These are phyloP conservation scores for Chloebia gouldiae DNA, from an alignment of 2,113 vertebrate genomes.

Conservation along the genomic window DNA sequence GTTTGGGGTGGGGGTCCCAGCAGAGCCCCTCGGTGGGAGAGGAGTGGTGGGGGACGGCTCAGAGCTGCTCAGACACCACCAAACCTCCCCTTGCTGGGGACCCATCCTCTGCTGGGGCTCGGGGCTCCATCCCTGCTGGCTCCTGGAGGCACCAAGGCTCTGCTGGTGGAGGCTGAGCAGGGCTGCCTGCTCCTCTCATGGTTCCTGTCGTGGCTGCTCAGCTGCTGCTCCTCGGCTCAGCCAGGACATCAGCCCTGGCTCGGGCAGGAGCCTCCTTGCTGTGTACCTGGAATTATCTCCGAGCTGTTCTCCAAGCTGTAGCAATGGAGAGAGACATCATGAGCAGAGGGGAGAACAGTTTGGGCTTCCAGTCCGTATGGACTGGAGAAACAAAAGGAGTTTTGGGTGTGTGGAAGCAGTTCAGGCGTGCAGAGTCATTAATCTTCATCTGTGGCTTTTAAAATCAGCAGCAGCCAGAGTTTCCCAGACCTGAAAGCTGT, in stretches of 20 bases:
- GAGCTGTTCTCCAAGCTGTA: neutral
- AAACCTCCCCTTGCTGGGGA: neutral
- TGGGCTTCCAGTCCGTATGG: neutral
- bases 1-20: neutral
- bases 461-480: constrained; percentile 6
- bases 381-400: neutral
- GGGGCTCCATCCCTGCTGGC: neutral
- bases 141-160: neutral
- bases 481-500: neutral
- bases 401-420: neutral
- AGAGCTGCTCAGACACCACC: neutral
- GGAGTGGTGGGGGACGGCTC: rapidly evolving
- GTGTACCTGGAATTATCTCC: neutral
- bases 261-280: neutral
- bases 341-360: neutral
- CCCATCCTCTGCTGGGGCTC: rapidly evolving
- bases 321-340: neutral
- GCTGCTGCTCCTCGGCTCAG: neutral
- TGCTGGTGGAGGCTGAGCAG: neutral
- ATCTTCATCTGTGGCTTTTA: constrained; percentile 37
- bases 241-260: neutral
- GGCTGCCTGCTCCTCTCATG: neutral
- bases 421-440: neutral
- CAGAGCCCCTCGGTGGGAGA: neutral
- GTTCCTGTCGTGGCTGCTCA: rapidly evolving